These are phyloP conservation scores for Ictalurus punctatus DNA, from an alignment of 2,113 vertebrate genomes.

Conservation along the genomic window DNA sequence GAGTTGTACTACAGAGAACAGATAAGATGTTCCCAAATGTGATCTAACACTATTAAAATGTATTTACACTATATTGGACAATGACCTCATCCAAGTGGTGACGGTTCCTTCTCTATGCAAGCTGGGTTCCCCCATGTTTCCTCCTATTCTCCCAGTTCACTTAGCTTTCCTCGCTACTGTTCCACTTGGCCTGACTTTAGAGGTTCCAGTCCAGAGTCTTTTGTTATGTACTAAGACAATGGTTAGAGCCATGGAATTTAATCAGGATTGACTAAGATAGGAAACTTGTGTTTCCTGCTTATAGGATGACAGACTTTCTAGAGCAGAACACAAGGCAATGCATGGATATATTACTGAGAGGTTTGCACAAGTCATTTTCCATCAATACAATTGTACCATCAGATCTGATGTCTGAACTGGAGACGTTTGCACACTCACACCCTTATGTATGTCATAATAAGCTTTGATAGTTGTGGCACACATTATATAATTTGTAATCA, in stretches of 20 bases:
- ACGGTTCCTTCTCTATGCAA: background rate
- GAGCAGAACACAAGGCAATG: background rate
- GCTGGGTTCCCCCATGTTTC: constrained; percentile 29
- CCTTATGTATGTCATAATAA: background rate
- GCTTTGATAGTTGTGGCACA: background rate
- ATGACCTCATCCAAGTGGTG: constrained; percentile 40
- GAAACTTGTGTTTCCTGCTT: constrained; percentile 39
- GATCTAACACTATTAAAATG: background rate
- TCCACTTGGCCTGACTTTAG: constrained; percentile 30
- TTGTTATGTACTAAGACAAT: constrained; percentile 40
- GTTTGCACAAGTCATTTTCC: background rate
- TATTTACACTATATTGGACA: background rate
- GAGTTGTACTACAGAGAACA: constrained; percentile 12
- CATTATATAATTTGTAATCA: background rate
- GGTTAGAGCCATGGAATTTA: constrained; percentile 13
- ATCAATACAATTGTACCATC: background rate
- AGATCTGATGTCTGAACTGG: background rate
- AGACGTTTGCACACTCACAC: background rate
- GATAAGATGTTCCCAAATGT: constrained; percentile 48
- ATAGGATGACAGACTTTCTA: constrained; percentile 32
- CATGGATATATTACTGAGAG: background rate
- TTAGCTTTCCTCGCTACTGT: constrained; percentile 22
- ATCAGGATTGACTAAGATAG: constrained; percentile 2
- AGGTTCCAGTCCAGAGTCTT: constrained; percentile 9
- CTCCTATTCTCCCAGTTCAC: constrained; percentile 38